These are phyloP conservation scores for Thalassaphorura encarpata DNA, from an alignment of 1,140 invertebrate genomes.

Conservation along the genomic window DNA sequence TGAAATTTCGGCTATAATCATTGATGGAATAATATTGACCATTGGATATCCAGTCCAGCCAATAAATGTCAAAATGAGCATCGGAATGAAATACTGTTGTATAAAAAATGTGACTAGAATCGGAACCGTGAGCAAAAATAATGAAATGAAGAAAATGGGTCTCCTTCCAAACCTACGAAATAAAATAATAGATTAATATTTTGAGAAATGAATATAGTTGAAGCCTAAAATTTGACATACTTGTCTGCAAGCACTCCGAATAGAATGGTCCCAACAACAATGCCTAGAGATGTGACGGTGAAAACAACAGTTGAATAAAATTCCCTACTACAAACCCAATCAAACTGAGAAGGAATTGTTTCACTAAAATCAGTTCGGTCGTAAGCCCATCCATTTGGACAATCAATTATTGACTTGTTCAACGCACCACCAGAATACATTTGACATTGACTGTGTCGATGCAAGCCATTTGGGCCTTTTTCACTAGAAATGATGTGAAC, in stretches of 20 bases:
- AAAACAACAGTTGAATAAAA: constrained; percentile 11
- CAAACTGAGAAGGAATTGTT: constrained; percentile 9
- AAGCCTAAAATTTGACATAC: too few species aligned
- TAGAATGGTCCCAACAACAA: constrained; percentile 13
- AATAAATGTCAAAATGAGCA: constrained; percentile 5
- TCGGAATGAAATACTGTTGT: constrained; percentile 1
- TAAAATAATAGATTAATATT: neutral
- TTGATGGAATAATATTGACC: constrained; percentile 7
- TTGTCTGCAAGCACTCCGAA: constrained; percentile 20
- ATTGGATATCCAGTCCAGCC: constrained; percentile 10
- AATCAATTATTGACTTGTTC: neutral
- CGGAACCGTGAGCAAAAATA: constrained; percentile 4
- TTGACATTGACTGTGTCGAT: constrained; percentile 10
- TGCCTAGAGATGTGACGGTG: constrained; percentile 8
- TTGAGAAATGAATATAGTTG: too few species aligned
- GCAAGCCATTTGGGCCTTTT: constrained; percentile 3
- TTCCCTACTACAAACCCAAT: constrained; percentile 15
- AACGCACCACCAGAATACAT: constrained; percentile 1
- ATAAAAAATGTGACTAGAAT: neutral
- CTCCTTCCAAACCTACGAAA: constrained; percentile 4
- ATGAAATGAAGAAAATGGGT: constrained; percentile 10
- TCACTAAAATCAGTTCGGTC: constrained; percentile 10
- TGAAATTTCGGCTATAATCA: constrained; percentile 15
- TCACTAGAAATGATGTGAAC: neutral
- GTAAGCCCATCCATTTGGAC: constrained; percentile 13